These are phyloP conservation scores for Priocnemis perturbator DNA, from an alignment of 2,888 invertebrate species.

Conservation along the genomic window DNA sequence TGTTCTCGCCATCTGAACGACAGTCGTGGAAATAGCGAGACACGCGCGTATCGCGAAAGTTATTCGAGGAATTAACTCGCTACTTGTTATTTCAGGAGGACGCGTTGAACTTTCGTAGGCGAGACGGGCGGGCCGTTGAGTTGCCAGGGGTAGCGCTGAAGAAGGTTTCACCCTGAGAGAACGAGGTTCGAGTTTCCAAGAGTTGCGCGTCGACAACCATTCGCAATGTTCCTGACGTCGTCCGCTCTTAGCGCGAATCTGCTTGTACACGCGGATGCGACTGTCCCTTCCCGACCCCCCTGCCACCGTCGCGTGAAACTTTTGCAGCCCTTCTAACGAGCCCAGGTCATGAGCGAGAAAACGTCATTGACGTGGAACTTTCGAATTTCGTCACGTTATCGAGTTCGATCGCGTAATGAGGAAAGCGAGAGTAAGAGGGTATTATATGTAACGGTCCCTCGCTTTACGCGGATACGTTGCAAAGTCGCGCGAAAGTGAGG, in stretches of 20 bases:
- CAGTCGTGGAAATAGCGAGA: too few relatives aligned
- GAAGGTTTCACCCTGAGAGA: constrained; percentile 17
- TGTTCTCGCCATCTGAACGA: too few relatives aligned
- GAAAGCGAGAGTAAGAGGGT: too few relatives aligned
- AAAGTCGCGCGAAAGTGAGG: too few relatives aligned
- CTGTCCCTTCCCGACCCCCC: background rate
- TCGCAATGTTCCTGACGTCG: constrained; percentile 40
- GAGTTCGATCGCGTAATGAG: too few relatives aligned
- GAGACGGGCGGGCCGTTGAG: background rate
- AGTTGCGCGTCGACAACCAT: constrained; percentile 44
- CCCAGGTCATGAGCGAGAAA: background rate
- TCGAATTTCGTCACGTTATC: constrained; percentile 16
- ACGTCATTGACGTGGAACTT: constrained; percentile 35
- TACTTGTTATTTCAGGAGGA: constrained; percentile 53
- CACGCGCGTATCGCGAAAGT: constrained; percentile 38
- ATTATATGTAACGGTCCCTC: too few relatives aligned
- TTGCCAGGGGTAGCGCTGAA: background rate
- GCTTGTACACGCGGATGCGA: constrained; percentile 5
- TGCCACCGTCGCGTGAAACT: background rate
- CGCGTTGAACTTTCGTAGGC: constrained; percentile 30
- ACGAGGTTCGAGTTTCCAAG: constrained; percentile 43
- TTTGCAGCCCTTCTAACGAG: background rate
- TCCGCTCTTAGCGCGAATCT: too few relatives aligned
- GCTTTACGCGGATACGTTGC: too few relatives aligned
- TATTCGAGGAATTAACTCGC: constrained; percentile 48